phyloP scores from a whole-genome alignment of 2,113 vertebrate species.

The Noctilio leporinus region DNA sequence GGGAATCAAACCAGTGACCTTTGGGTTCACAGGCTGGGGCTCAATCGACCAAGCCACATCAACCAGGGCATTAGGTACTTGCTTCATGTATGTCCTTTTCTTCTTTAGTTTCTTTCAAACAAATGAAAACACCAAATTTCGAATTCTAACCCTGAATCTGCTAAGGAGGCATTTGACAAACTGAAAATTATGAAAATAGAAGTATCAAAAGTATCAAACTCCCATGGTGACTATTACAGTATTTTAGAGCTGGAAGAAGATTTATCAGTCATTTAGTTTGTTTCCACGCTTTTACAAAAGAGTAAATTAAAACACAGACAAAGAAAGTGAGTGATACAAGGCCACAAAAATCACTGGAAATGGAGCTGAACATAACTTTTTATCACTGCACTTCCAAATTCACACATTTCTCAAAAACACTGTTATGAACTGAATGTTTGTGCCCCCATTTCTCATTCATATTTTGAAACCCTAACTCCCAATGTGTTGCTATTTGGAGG shows the following conservation, averaged over 20 bases:
- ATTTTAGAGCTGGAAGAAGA: neutral
- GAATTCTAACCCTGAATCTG: neutral
- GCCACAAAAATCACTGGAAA: neutral
- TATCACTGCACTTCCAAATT: neutral
- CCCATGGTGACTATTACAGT: neutral
- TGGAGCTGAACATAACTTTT: neutral
- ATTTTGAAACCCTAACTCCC: neutral
- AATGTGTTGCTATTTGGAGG: neutral
- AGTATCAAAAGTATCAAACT: neutral
- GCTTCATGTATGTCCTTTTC: neutral
- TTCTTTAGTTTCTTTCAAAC: neutral
- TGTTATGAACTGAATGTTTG: neutral
- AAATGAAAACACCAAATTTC: neutral
- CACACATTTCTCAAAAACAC: neutral
- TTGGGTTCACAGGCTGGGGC: too few species aligned
- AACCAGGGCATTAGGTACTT: neutral
- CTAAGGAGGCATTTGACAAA: neutral
- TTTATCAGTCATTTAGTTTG: neutral
- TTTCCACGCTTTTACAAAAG: neutral
- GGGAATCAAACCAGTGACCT: too few species aligned
- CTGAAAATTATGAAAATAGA: neutral
- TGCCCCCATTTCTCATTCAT: neutral
- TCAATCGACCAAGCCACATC: too few species aligned
- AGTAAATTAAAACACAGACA: neutral
- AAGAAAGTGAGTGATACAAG: neutral